Evolutionary conservation across 1,140 invertebrate species (phyloP).

Genomic region (Tetramorium alpestre): DNA sequence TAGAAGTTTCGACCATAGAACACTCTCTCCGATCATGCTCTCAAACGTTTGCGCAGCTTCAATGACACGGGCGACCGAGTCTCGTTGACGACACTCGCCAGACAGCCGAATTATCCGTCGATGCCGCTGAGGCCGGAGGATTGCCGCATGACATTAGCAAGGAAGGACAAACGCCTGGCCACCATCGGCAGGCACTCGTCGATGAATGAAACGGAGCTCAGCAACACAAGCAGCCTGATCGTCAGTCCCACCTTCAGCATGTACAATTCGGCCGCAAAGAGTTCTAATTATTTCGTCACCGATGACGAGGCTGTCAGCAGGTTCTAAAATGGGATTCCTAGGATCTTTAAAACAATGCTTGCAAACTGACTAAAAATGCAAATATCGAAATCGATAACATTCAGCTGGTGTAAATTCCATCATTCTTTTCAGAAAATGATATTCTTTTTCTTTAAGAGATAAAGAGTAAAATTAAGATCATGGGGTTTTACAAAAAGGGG

Average conservation of each 20-base stretch:
- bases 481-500: not conserved
- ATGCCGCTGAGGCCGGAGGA: conserved; percentile 84
- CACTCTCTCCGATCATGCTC: conserved; percentile 59
- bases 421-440: not conserved
- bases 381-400: not conserved
- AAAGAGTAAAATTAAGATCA: not conserved
- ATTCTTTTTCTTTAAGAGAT: not conserved
- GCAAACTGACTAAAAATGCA: not conserved
- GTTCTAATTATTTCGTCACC: conserved; percentile 81
- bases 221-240: conserved; percentile 70
- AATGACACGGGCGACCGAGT: conserved; percentile 84
- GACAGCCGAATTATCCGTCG: conserved; percentile 83
- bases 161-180: conserved; percentile 78
- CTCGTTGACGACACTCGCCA: conserved; percentile 82
- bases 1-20: not conserved
- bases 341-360: not conserved
- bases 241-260: conserved; percentile 83
- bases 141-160: conserved; percentile 80
- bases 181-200: conserved; percentile 78
- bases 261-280: conserved; percentile 82
- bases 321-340: conserved; percentile 74
- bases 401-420: not conserved
- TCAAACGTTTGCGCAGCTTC: conserved; percentile 78
- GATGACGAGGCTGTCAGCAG: conserved; percentile 84
- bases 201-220: conserved; percentile 78